Evolutionary conservation across 2,888 invertebrate species (phyloP).

Genomic region (Cryptops parisi): DNA sequence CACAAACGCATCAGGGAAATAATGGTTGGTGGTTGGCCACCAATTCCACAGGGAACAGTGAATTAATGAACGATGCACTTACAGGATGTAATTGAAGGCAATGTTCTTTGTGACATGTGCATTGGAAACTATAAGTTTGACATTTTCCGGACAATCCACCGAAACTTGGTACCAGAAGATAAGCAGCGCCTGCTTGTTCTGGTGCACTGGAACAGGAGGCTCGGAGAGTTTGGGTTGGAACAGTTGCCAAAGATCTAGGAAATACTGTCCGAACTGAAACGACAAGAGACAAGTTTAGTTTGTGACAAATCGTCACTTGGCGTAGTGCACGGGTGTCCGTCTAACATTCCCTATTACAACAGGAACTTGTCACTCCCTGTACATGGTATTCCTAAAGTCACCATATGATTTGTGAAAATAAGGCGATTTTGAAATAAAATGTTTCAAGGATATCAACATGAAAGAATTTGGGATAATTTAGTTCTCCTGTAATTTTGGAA

Average conservation of each 20-base stretch:
- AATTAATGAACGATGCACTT: constrained; percentile 33
- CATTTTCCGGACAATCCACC: constrained; percentile 83
- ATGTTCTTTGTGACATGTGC: constrained; percentile 82
- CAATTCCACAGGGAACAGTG: neutral
- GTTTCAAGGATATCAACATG: neutral
- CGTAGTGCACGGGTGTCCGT: too few relatives aligned
- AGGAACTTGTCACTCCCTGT: too few relatives aligned
- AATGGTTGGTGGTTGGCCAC: too few relatives aligned
- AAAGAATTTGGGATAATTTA: neutral
- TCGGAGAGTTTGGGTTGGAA: constrained; percentile 90
- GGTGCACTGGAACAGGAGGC: constrained; percentile 86
- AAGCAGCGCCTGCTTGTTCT: constrained; percentile 83
- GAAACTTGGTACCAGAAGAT: constrained; percentile 90
- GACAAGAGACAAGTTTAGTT: constrained; percentile 11
- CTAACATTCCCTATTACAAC: too few relatives aligned
- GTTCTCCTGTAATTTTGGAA: neutral
- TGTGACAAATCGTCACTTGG: too few relatives aligned
- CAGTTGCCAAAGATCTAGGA: constrained; percentile 80
- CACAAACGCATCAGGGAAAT: constrained; percentile 7
- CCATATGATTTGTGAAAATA: too few relatives aligned
- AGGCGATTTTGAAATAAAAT: too few relatives aligned
- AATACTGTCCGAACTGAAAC: constrained; percentile 73
- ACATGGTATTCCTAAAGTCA: too few relatives aligned
- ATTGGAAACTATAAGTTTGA: constrained; percentile 72
- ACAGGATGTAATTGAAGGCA: constrained; percentile 93